A percentile compares a stretch with the other conserved stretches of the same genome.
phyloP scores from a whole-genome alignment of 2,113 vertebrate species.

The Baryphthengus martii region DNA sequence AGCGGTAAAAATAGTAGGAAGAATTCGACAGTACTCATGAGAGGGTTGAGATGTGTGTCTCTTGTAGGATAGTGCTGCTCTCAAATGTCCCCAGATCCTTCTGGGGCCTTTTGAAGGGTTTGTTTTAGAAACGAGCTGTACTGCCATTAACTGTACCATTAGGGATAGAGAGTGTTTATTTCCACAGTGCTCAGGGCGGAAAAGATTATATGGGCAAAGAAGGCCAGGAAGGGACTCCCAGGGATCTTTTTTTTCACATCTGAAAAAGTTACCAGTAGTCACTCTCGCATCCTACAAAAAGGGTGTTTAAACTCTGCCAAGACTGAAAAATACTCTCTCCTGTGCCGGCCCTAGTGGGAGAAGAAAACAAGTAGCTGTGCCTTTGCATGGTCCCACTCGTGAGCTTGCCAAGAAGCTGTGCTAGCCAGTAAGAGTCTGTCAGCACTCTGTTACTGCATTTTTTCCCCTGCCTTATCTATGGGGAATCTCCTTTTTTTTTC shows the following conservation, averaged over 20 bases:
- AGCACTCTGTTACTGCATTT: background rate
- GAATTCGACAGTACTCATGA: background rate
- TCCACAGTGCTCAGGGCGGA: background rate
- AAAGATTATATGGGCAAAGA: background rate
- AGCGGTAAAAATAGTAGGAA: constrained; percentile 45
- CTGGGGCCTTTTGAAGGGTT: constrained; percentile 36
- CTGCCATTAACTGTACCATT: background rate
- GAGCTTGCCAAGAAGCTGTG: constrained; percentile 19
- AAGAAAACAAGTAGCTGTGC: background rate
- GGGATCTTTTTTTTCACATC: background rate
- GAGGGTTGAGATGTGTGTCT: constrained; percentile 30
- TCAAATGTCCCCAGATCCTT: background rate
- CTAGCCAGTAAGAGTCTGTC: constrained; percentile 3
- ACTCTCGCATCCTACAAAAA: background rate
- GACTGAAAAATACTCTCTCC: background rate
- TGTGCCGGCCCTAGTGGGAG: background rate
- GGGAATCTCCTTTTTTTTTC: background rate
- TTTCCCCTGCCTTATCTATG: background rate
- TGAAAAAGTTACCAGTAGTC: constrained; percentile 6
- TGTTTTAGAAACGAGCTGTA: constrained; percentile 39
- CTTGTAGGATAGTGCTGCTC: constrained; percentile 24
- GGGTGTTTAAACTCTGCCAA: constrained; percentile 1
- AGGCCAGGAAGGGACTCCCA: background rate
- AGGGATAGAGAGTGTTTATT: constrained; percentile 30
- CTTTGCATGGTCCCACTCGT: background rate